Evolutionary conservation across 2,113 vertebrate genomes (phyloP).

Genomic region (Rhinopithecus roxellana): DNA sequence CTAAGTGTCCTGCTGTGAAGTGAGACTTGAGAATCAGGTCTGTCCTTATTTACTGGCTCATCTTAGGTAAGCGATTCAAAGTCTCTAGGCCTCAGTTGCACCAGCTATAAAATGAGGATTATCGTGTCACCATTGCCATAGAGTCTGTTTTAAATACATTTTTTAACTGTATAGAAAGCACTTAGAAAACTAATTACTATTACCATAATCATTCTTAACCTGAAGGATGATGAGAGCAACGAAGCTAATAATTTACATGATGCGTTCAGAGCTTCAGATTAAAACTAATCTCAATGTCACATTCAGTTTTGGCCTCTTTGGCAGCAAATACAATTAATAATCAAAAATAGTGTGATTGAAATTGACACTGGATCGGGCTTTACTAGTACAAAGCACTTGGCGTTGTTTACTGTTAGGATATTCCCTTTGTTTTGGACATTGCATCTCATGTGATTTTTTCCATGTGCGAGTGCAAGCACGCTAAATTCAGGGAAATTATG

Average conservation of each 20-base stretch:
- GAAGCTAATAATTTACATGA: neutral
- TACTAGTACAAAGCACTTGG: neutral
- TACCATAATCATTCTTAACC: slow-evolving; percentile 29
- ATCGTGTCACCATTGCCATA: neutral
- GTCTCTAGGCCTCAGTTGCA: neutral
- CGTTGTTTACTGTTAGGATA: neutral
- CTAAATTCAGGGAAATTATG: slow-evolving; percentile 35
- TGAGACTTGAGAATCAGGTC: neutral
- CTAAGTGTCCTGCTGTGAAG: neutral
- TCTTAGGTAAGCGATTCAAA: neutral
- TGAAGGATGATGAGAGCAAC: neutral
- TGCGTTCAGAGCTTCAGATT: slow-evolving; percentile 4
- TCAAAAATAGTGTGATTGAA: neutral
- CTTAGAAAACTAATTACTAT: neutral
- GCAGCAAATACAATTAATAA: neutral
- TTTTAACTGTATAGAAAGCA: neutral
- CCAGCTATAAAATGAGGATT: neutral
- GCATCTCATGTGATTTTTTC: slow-evolving; percentile 4
- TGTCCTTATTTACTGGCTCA: neutral
- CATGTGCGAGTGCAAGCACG: neutral
- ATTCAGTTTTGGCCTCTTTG: slow-evolving; percentile 36
- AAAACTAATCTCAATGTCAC: slow-evolving; percentile 26
- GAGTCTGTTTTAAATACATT: neutral
- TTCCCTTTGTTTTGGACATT: neutral
- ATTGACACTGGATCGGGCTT: slow-evolving; percentile 3